Evolutionary conservation across 2,113 vertebrate species (phyloP).

Genomic region (Oreotrochilus melanogaster): DNA sequence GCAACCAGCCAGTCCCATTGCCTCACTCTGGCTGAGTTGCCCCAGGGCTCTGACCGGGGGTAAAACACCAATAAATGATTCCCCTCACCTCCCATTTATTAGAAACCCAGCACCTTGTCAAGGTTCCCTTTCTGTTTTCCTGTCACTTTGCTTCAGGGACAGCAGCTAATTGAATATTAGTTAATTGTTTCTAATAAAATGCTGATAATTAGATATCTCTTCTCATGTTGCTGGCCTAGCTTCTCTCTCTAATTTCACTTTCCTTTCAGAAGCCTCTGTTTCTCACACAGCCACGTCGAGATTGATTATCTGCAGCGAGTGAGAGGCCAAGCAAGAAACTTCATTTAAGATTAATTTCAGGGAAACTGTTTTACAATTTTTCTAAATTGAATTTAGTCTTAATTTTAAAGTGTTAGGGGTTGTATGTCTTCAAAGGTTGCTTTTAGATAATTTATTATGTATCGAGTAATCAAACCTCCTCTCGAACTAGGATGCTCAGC

Average conservation of each 20-base stretch:
- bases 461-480: conserved; percentile 48
- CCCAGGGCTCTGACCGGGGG: conserved; percentile 69
- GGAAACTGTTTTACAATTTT: conserved; percentile 73
- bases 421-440: conserved; percentile 66
- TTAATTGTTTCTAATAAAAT: conserved; percentile 76
- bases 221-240: conserved; percentile 39
- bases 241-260: conserved; percentile 62
- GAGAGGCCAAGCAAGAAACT: conserved; percentile 69
- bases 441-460: conserved; percentile 72
- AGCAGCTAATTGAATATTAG: conserved; percentile 74
- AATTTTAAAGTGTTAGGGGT: conserved; percentile 73
- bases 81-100: conserved; percentile 77
- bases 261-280: not conserved
- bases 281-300: conserved; percentile 28
- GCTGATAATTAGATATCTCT: conserved; percentile 57
- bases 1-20: conserved; percentile 83
- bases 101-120: conserved; percentile 81
- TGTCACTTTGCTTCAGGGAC: conserved; percentile 64
- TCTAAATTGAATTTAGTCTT: conserved; percentile 76
- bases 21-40: conserved; percentile 59
- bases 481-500: not conserved
- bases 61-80: conserved; percentile 75
- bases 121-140: conserved; percentile 64
- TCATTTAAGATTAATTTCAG: conserved; percentile 78
- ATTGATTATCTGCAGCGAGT: conserved; percentile 71